Evolutionary conservation across 2,797 vertebrate species (phyloP).

Genomic region (Tauraco hartlaubi): DNA sequence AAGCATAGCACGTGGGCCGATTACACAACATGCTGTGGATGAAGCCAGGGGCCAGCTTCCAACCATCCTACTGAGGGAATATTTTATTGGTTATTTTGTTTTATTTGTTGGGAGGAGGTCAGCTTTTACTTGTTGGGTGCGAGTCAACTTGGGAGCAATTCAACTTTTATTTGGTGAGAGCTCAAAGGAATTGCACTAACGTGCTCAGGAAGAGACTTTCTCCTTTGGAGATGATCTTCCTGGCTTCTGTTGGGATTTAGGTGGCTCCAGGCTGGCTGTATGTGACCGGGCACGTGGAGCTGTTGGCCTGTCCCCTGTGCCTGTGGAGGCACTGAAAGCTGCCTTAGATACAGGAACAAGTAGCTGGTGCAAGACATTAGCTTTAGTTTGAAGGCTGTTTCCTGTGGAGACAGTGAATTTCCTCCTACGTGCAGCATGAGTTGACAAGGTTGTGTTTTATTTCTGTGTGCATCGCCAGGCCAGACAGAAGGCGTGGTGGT

Average conservation of each 20-base stretch:
- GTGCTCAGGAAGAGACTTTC: background rate
- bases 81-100: background rate
- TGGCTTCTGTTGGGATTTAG: background rate
- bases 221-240: background rate
- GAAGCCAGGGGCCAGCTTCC: background rate
- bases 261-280: background rate
- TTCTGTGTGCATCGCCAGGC: background rate
- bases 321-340: background rate
- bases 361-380: background rate
- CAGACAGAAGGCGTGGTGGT: background rate
- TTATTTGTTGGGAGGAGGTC: background rate
- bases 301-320: background rate
- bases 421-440: background rate
- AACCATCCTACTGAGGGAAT: background rate
- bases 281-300: background rate
- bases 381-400: background rate
- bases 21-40: background rate
- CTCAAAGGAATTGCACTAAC: background rate
- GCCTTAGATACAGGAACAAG: background rate
- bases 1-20: fast-evolving
- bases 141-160: background rate
- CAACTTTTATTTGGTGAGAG: background rate
- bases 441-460: background rate
- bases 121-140: background rate
- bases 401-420: background rate